A percentile compares a stretch with the other conserved stretches of the same genome.
Conservation (phyloP, 2,888 invertebrate genomes). For the Fissipunctia ypsillon region DNA sequence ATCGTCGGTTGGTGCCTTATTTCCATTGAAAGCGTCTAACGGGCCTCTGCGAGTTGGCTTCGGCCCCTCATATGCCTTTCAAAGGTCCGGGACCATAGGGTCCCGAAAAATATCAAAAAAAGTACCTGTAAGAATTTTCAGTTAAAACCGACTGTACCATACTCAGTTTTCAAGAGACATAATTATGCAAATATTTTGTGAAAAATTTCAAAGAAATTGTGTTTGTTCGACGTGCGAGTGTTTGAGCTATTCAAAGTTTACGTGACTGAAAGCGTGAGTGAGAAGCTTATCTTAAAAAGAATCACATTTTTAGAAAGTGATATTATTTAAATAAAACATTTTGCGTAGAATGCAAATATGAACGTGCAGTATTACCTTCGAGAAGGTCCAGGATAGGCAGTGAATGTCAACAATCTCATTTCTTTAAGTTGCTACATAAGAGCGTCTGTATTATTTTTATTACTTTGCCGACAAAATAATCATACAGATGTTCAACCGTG, state of each 20-base stretch:
- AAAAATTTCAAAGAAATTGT: not conserved
- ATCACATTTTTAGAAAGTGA: not conserved
- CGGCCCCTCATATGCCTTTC: no score
- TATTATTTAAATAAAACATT: not conserved
- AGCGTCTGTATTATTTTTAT: not conserved
- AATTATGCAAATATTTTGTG: conserved; percentile 12
- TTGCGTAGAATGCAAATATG: not conserved
- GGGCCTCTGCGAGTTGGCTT: no score
- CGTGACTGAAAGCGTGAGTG: conserved; percentile 32
- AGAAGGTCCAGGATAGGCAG: not conserved
- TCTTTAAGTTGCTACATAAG: not conserved
- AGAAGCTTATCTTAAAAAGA: conserved; percentile 11
- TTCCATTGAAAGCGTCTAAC: no score
- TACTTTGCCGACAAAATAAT: not conserved
- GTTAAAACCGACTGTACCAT: not conserved
- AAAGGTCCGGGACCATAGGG: no score
- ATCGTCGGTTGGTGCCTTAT: no score
- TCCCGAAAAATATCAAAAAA: no score
- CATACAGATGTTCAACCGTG: not conserved
- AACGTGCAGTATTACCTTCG: not conserved
- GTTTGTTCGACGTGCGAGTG: conserved; percentile 20
- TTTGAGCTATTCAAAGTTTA: conserved; percentile 38
- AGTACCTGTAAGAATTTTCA: not conserved
- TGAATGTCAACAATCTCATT: not conserved
- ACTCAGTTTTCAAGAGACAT: not conserved